Conservation (phyloP, 2,888 invertebrate genomes). For the Frankliniella fusca region DNA sequence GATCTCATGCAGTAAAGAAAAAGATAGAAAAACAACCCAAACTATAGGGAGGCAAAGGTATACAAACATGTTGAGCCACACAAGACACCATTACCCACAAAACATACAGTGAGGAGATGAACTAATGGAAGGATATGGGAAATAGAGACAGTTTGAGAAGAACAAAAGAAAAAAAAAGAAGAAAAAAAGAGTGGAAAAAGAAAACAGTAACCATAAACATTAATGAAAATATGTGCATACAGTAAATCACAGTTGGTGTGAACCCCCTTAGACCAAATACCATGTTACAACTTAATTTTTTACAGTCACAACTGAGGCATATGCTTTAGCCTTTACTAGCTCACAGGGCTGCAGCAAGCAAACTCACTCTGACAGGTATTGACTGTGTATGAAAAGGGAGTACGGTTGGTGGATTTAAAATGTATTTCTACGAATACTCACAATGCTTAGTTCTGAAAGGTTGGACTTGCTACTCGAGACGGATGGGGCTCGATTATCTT, state of each 20-base stretch:
- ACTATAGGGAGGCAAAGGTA: not conserved
- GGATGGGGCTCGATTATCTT: slow-evolving; percentile 70
- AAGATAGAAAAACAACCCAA: not conserved
- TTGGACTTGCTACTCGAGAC: slow-evolving; percentile 79
- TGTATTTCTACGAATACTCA: slow-evolving; percentile 48
- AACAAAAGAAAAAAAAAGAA: slow-evolving; percentile 17
- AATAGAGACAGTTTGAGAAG: slow-evolving; percentile 13
- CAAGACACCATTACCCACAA: not conserved
- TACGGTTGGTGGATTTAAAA: not conserved
- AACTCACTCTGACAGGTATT: too few relatives aligned
- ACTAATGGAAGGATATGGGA: not conserved
- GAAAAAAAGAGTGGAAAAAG: slow-evolving; percentile 28
- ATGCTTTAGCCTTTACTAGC: too few relatives aligned
- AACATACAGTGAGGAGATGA: not conserved
- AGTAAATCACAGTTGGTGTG: not conserved
- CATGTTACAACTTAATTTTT: too few relatives aligned
- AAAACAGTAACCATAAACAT: slow-evolving; percentile 29
- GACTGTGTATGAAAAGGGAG: not conserved
- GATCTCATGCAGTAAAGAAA: not conserved
- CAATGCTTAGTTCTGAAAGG: slow-evolving; percentile 75
- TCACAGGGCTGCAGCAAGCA: too few relatives aligned
- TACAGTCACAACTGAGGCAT: too few relatives aligned
- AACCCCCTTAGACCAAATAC: too few relatives aligned
- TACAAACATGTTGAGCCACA: not conserved
- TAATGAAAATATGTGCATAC: slow-evolving; percentile 15